Base-by-base conservation (phyloP, 2,888 invertebrate genomes). In the Drosophila fulvimacula region DNA sequence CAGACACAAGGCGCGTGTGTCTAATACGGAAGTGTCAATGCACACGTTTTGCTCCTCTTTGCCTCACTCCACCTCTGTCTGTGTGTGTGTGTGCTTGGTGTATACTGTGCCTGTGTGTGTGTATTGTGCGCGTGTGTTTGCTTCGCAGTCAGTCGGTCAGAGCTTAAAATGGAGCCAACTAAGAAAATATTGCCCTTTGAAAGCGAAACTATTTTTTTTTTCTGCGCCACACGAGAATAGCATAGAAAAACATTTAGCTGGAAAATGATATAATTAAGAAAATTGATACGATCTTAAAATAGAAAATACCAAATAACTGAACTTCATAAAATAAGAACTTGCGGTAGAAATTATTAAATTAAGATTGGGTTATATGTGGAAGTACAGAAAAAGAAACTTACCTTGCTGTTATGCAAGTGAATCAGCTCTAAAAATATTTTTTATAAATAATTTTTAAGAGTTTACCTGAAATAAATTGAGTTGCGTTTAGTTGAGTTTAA, bases 21-120 rank as follows among this genome's bases (percentile, higher is more conserved):
- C 83, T 86, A 73, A 86, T 74, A 88, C 88, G 84, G 84, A 84
- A 88, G 84, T 88, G 76, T 87, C 70, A 73, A 77, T 59, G 73
- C 77, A 84, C 67, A 87, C 74, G 77, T 87, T 73, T 71, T 71
- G 60, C 58, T 68, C 55, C 66, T n/a, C 49, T 44, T 15, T 27
- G 21, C 58, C 21, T 17, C 27, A 9, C 6, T 13, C 32, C 38
- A 46, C 27, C 27, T 27, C 27, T 34, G 53, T 69, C 19, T 34
- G 41, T 15, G 27, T 32, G 46, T 62, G 36, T 32, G 21, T 46
- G 9, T 41, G 5, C 9, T 5, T 36, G 30, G 36, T 62, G 11
- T 34, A 5, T 42, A 19, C 24, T 62, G 3, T 56, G 3, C 19
- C 30, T 32, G 10, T 62, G 51, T 57, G 32, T 73, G 44, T 61